Percentiles rank a stretch among this genome's conserved stretches.
These are phyloP conservation scores for Asobara japonica DNA, from an alignment of 1,140 invertebrate genomes.

Conservation along the genomic window DNA sequence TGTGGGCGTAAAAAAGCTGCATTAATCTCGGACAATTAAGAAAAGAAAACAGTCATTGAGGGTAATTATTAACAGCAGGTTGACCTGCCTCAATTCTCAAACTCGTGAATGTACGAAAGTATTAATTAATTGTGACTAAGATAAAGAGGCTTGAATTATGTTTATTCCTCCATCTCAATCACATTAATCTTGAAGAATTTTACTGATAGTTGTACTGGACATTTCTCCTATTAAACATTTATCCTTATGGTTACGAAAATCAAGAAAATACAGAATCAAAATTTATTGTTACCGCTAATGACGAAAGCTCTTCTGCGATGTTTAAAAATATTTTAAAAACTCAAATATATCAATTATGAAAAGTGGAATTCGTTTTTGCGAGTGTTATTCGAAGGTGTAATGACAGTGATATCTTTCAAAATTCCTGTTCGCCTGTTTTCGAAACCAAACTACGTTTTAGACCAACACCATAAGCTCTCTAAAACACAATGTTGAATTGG, in stretches of 20 bases:
- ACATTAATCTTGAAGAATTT: not conserved
- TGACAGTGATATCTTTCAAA: too few species aligned
- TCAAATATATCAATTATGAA: conserved; percentile 52
- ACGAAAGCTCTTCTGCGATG: conserved; percentile 48
- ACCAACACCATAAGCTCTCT: too few species aligned
- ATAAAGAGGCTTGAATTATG: not conserved
- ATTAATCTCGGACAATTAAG: not conserved
- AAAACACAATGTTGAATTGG: too few species aligned
- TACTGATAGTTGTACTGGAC: conserved; percentile 5
- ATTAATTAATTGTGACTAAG: conserved; percentile 25
- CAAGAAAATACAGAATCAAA: conserved; percentile 28
- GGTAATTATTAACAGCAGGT: not conserved
- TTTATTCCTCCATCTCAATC: not conserved
- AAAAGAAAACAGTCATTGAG: not conserved
- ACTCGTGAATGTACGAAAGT: conserved; percentile 29
- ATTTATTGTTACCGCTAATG: conserved; percentile 49
- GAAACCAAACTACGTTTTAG: too few species aligned
- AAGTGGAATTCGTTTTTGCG: conserved; percentile 22
- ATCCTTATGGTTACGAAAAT: not conserved
- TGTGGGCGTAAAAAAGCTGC: not conserved
- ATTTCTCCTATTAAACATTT: conserved; percentile 7
- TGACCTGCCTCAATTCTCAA: too few species aligned
- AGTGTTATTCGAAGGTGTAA: too few species aligned
- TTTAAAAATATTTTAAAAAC: conserved; percentile 54
- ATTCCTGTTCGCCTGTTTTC: too few species aligned